Conservation (phyloP, 92 coral and sea anemone species). For the Phenganax marumi region DNA sequence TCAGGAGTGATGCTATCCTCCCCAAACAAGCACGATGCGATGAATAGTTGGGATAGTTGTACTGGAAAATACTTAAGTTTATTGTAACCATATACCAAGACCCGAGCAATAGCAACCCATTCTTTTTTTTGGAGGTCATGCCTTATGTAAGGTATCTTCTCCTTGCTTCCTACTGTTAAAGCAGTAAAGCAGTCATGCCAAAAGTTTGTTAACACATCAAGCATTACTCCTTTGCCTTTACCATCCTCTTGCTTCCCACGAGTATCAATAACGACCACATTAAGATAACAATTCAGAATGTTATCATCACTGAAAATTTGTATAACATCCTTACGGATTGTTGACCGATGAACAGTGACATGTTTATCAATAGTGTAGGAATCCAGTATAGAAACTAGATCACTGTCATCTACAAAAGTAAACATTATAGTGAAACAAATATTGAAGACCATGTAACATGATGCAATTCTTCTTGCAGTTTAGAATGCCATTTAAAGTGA, state of each 20-base stretch:
- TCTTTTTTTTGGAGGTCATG: constrained; percentile 44
- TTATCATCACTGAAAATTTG: neutral
- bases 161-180: constrained; percentile 31
- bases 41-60: constrained; percentile 12
- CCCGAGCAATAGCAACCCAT: constrained; percentile 39
- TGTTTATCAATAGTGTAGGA: neutral
- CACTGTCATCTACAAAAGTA: no score
- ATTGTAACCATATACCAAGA: constrained; percentile 32
- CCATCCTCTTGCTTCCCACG: constrained; percentile 30
- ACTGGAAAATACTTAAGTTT: constrained; percentile 36
- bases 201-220: constrained; percentile 33
- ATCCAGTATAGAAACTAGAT: no score
- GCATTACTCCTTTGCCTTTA: constrained; percentile 37
- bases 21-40: constrained; percentile 49
- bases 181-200: constrained; percentile 39
- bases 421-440: no score
- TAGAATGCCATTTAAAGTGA: no score
- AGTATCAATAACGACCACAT: constrained; percentile 36
- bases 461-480: no score
- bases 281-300: constrained; percentile 33
- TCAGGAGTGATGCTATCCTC: constrained; percentile 48
- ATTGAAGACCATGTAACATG: no score
- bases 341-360: constrained; percentile 40
- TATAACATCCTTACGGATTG: neutral
- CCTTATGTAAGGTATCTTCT: neutral